phyloP scores from a whole-genome alignment of 64 coral and sea anemone species.

The Trachythela sp. region DNA sequence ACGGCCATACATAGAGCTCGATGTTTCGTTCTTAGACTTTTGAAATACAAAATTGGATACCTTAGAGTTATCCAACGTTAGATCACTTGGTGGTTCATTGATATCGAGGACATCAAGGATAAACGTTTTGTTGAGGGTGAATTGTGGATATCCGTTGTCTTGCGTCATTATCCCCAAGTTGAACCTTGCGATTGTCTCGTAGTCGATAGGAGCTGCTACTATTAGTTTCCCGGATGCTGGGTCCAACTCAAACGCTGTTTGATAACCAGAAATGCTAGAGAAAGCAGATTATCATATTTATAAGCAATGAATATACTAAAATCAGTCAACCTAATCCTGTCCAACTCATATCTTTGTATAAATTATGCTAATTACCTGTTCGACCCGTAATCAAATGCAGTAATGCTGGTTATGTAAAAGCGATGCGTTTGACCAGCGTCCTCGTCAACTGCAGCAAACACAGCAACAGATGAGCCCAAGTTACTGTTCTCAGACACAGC shows the following conservation, averaged over 20 bases:
- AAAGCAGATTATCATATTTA: background rate
- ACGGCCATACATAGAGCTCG: too few relatives aligned
- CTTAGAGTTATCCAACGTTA: conserved; percentile 48
- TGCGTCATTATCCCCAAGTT: conserved; percentile 55
- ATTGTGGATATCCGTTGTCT: conserved; percentile 75
- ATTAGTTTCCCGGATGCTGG: background rate
- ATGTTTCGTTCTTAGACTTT: too few relatives aligned
- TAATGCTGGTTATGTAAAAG: conserved; percentile 54
- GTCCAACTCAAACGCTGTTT: background rate
- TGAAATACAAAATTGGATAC: too few relatives aligned
- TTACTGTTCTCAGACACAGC: conserved; percentile 59
- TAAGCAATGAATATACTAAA: too few relatives aligned
- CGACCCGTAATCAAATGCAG: conserved; percentile 12
- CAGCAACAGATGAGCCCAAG: conserved; percentile 49
- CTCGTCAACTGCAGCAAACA: conserved; percentile 38
- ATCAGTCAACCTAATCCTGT: too few relatives aligned
- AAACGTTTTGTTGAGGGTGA: conserved; percentile 57
- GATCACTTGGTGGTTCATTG: conserved; percentile 64
- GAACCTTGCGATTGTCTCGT: conserved; percentile 58
- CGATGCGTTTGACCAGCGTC: conserved; percentile 56
- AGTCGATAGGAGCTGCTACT: conserved; percentile 33
- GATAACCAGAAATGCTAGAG: background rate
- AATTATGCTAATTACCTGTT: background rate
- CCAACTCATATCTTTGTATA: too few relatives aligned
- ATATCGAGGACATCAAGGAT: conserved; percentile 58